Evolutionary conservation across 64 coral and sea anemone species (phyloP).

Genomic region (Porites australiensis): DNA sequence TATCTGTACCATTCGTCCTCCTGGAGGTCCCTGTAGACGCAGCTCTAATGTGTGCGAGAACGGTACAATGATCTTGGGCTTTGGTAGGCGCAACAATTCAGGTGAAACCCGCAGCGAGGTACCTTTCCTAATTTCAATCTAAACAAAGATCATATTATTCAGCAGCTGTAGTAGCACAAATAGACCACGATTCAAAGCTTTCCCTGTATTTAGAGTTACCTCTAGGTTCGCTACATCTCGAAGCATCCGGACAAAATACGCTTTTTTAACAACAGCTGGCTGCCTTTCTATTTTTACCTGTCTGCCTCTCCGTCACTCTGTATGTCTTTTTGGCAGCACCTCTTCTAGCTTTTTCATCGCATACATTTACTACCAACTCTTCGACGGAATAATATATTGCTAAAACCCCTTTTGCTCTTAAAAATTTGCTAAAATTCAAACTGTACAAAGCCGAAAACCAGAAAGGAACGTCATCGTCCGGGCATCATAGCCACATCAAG

Average conservation of each 20-base stretch:
- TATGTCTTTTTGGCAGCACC: not conserved
- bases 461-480: too few relatives aligned
- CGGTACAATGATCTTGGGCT: slow-evolving; percentile 31
- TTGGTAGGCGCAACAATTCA: slow-evolving; percentile 37
- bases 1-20: slow-evolving; percentile 47
- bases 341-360: not conserved
- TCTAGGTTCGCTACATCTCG: not conserved
- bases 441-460: too few relatives aligned
- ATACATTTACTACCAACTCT: too few relatives aligned
- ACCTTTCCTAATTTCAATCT: slow-evolving; percentile 40
- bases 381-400: too few relatives aligned
- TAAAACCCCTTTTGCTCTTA: too few relatives aligned
- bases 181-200: too few relatives aligned
- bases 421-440: too few relatives aligned
- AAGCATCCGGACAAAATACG: too few relatives aligned
- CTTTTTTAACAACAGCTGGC: not conserved
- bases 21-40: slow-evolving; percentile 20
- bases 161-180: not conserved
- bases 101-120: not conserved
- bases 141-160: slow-evolving; percentile 4
- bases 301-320: too few relatives aligned
- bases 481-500: too few relatives aligned
- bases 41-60: slow-evolving; percentile 27
- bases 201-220: not conserved
- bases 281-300: not conserved